A percentile compares a stretch with the other conserved stretches of the same genome.
These are phyloP conservation scores for Planiliza haematocheilus DNA, from an alignment of 2,113 vertebrate genomes.

Conservation along the genomic window DNA sequence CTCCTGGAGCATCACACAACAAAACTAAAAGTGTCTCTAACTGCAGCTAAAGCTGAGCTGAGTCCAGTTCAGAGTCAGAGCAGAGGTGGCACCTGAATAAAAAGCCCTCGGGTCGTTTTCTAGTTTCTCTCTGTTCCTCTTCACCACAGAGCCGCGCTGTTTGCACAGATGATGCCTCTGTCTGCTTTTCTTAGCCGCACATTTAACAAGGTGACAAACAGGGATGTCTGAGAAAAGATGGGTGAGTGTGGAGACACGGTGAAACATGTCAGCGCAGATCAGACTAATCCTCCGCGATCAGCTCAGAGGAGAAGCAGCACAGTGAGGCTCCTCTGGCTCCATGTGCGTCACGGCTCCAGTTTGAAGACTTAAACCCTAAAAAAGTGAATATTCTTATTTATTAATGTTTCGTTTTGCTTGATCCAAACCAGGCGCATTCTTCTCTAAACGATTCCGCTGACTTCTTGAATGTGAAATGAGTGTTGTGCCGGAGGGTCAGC, in stretches of 20 bases:
- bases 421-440: slow-evolving; percentile 66
- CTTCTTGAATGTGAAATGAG: slow-evolving; percentile 68
- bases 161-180: slow-evolving; percentile 39
- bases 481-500: slow-evolving; percentile 45
- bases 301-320: too few species aligned
- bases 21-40: too few species aligned
- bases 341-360: too few species aligned
- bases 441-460: slow-evolving; percentile 62
- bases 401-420: slow-evolving; percentile 42
- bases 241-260: not conserved
- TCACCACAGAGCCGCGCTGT: slow-evolving; percentile 76
- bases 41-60: too few species aligned
- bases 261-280: not conserved
- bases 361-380: too few species aligned
- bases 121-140: slow-evolving; percentile 17
- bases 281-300: too few species aligned
- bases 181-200: not conserved
- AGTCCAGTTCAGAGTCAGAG: too few species aligned
- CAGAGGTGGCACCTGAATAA: too few species aligned
- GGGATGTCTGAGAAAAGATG: not conserved
- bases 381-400: slow-evolving; percentile 42
- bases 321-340: too few species aligned
- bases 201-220: slow-evolving; percentile 28
- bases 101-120: too few species aligned
- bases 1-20: too few species aligned